Evolutionary conservation across 1,140 invertebrate genomes (phyloP), one percentile per base, ranked within the genome.

Genomic region (Drosophila carrolli): DNA sequence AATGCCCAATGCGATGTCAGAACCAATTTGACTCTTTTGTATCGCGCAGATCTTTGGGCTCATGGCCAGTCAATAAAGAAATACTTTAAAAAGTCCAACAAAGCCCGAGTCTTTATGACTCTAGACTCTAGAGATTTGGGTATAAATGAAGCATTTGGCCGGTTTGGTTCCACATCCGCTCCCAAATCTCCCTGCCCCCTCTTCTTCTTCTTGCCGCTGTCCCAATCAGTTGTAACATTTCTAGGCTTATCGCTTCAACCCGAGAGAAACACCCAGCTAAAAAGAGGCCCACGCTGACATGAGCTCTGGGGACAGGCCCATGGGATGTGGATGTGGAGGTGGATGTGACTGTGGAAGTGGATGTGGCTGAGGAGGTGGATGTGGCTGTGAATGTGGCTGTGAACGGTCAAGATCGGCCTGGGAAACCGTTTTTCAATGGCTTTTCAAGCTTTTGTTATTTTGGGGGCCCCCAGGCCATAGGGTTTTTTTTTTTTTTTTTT

Each of bases 211-310:
- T 9, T 4, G 4, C 19, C 11, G 3, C 4, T 32, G 27, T 50
- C 32, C 32, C 50, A 68, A 83, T 83, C 72, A 67, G 75, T 79
- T 83, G 54, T 83, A 73, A 84, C 76, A 76, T 80, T 71, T 56
- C 61, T 55, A 70, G 83, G 81, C 81, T 72, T 50, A 61, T 72
- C 57, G 72, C 58, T 58, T 79, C 80, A 83, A 46, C 53, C 66
- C 47, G 47, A 29, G 57, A 32, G 47, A 7, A 7, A 7, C 7
- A n/a, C 23, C 23, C 29, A 8, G 47, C 47, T 19, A 62, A 47
- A 62, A n/a, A 29, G 62, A 14, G 59, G 35, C 44, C 35, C 44
- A 16, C 16, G 58, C 44, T 66, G 59, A 48, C 35, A 67, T 14
- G 40, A 47, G 29, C 43, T 40, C 29, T 14, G 35, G 62, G 44